Percentiles rank a stretch among this genome's conserved stretches.
Evolutionary conservation across 2,797 vertebrate species (phyloP).

Genomic region (Falco rusticolus): DNA sequence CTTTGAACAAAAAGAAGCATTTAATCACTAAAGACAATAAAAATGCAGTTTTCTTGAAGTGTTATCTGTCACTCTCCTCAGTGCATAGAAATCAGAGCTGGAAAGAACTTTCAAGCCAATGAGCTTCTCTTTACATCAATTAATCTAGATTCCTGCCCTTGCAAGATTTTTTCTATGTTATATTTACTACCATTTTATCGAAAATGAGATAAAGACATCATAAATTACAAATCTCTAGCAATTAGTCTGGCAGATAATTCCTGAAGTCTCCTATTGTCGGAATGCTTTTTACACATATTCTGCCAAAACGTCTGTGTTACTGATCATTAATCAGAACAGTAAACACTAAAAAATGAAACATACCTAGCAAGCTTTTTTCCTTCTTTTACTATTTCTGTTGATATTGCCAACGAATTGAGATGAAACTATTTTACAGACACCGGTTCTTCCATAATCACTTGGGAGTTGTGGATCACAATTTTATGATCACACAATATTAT

Average conservation of each 20-base stretch:
- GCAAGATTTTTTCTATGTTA: background rate
- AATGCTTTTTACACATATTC: constrained; percentile 16
- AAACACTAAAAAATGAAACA: constrained; percentile 11
- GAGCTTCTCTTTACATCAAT: background rate
- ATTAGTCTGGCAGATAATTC: constrained; percentile 18
- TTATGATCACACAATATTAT: no score
- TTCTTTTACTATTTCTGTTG: background rate
- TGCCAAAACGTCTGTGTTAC: background rate
- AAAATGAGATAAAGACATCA: constrained; percentile 21
- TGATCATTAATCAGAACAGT: background rate
- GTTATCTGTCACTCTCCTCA: background rate
- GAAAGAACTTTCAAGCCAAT: background rate
- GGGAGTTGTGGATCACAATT: background rate
- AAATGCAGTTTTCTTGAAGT: background rate
- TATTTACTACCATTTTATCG: constrained; percentile 15
- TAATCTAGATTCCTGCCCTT: background rate
- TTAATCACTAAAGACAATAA: background rate
- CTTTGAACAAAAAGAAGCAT: background rate
- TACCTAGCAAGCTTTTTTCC: background rate
- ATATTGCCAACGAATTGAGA: background rate
- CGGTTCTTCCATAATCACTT: background rate
- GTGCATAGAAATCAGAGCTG: background rate
- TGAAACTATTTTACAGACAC: background rate
- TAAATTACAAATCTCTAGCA: constrained; percentile 27
- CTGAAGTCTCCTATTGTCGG: constrained; percentile 1